These are phyloP conservation scores for Napeogenes inachia DNA, from an alignment of 2,888 invertebrate genomes.

Conservation along the genomic window DNA sequence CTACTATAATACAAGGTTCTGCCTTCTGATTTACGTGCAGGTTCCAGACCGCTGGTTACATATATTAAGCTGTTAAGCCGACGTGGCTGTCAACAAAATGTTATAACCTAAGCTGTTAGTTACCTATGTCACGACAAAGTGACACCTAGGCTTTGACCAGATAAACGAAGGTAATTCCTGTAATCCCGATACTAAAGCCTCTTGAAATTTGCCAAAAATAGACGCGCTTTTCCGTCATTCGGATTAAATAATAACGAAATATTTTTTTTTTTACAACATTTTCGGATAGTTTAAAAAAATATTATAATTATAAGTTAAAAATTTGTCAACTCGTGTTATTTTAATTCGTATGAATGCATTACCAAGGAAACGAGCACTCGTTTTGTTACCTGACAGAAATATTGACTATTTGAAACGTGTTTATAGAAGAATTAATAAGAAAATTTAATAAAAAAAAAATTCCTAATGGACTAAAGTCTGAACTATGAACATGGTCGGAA, in stretches of 20 bases:
- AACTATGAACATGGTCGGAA: too few relatives aligned
- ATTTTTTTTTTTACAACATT: too few relatives aligned
- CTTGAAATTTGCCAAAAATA: conserved; percentile 20
- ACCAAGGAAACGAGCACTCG: too few relatives aligned
- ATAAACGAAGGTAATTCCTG: conserved; percentile 29
- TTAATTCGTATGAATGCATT: too few relatives aligned
- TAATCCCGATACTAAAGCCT: conserved; percentile 32
- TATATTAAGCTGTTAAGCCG: conserved; percentile 3
- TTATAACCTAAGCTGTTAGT: conserved; percentile 15
- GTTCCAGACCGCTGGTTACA: not conserved
- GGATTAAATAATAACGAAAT: not conserved
- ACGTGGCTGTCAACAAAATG: conserved; percentile 6
- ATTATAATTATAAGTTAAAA: too few relatives aligned
- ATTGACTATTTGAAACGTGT: too few relatives aligned
- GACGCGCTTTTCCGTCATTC: not conserved
- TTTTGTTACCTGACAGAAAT: too few relatives aligned
- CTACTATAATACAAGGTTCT: not conserved
- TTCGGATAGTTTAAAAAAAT: too few relatives aligned
- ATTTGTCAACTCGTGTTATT: too few relatives aligned
- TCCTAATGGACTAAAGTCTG: too few relatives aligned
- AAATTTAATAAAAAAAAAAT: too few relatives aligned
- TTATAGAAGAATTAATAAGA: too few relatives aligned
- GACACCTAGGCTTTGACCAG: conserved; percentile 14
- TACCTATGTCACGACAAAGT: conserved; percentile 11
- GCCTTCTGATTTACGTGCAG: not conserved